Base-by-base conservation (phyloP, 2,113 vertebrate genomes). In the Cichladusa arquata region DNA sequence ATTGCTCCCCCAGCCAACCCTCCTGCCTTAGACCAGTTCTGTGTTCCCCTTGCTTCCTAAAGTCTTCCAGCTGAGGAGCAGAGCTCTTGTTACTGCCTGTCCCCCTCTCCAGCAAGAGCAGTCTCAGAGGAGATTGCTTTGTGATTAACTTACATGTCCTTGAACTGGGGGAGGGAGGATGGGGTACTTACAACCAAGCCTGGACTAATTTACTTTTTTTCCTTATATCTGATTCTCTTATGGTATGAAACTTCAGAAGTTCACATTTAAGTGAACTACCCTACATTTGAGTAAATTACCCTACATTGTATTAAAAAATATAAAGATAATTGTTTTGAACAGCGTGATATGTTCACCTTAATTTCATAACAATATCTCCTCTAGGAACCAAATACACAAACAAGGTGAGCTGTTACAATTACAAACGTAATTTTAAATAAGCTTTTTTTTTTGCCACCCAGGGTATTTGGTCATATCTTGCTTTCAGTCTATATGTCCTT, bases 201-300 rank as follows among this genome's bases (percentile, higher is more conserved):
- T 88, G 42, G 33, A 80, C 34, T 78, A 44, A 83, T 45, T 44
- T 57, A 26, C 3, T 76, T 54, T 45, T 88, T 70, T 31, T 48
- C 40, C 45, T 83, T 88, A 6, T 74, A 53, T 64, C 47, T 2
- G 2, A 36, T 77, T 93, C 28, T 76, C 22, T 61, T 74, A 33
- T 7, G 20, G 22, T 70, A 38, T 70, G 72, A 92, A 86, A 66
- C 58, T 84, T 53, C 47, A 76, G 42, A 77, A 94, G 69, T 73
- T 95, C 51, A 58, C 40, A 81, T 86, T 81, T 81, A 53, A 61
- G 40, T 71, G 72, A 95, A 93, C 76, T 90, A 80, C 40, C 40
- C 56, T 69, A 44, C 40, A 69, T 87, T 65, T 83, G 31, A 57
- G 36, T 81, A 83, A 93, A 92, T 81, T 91, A 78, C 57, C 42